Percentiles rank a stretch among this genome's conserved stretches.
Evolutionary conservation across 2,113 vertebrate species (phyloP).

Genomic region (Rissa tridactyla): DNA sequence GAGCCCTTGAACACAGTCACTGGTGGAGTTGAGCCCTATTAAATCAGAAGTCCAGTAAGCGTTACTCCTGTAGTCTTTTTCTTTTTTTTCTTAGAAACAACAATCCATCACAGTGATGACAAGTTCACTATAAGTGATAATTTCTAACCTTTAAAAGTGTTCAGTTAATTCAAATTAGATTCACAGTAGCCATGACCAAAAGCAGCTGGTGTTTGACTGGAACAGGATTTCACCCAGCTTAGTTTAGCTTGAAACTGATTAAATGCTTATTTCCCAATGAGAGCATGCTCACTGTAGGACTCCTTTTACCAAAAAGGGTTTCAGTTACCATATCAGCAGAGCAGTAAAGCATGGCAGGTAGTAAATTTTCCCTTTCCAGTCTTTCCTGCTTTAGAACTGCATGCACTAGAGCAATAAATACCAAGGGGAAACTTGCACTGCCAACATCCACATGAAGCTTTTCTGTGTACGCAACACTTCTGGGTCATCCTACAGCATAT

Average conservation of each 20-base stretch:
- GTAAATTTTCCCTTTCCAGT: slow-evolving; percentile 50
- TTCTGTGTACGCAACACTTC: slow-evolving; percentile 5
- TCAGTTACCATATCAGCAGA: neutral
- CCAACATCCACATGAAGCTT: slow-evolving; percentile 29
- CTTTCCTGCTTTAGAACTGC: slow-evolving; percentile 45
- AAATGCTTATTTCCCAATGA: neutral
- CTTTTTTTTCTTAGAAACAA: neutral
- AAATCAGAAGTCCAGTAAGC: slow-evolving; percentile 50
- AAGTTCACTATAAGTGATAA: neutral
- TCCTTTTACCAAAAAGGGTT: neutral
- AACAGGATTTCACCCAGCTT: neutral
- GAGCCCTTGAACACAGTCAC: slow-evolving; percentile 98
- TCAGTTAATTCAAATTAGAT: neutral
- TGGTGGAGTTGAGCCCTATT: slow-evolving; percentile 92
- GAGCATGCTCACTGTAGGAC: neutral
- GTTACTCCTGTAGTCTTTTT: neutral
- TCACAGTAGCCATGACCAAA: neutral
- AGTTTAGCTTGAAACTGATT: neutral
- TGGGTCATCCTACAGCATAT: slow-evolving; percentile 43
- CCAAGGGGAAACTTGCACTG: slow-evolving; percentile 31
- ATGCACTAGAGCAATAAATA: slow-evolving; percentile 20
- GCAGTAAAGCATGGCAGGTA: slow-evolving; percentile 24
- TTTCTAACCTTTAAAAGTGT: neutral
- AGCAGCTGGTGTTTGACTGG: neutral
- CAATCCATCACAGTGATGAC: neutral